These are phyloP conservation scores for Leucoma salicis DNA, from an alignment of 2,888 invertebrate species.

Conservation along the genomic window DNA sequence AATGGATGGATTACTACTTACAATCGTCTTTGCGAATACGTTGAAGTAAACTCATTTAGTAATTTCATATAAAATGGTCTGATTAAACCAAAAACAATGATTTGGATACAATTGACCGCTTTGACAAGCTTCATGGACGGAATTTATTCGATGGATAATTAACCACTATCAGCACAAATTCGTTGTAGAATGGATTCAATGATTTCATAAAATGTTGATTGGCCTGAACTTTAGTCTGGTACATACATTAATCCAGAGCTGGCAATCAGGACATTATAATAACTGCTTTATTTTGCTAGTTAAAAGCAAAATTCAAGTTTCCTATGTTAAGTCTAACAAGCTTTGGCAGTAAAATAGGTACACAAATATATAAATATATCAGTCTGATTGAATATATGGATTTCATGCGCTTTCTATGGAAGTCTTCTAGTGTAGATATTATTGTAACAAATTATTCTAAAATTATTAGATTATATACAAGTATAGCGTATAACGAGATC, in stretches of 20 bases:
- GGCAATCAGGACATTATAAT: neutral
- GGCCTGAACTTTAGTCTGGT: conserved; percentile 5
- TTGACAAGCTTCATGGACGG: conserved; percentile 58
- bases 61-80: neutral
- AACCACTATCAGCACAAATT: conserved; percentile 40
- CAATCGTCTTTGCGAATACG: conserved; percentile 22
- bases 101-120: conserved; percentile 28
- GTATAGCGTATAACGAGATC: conserved; percentile 70
- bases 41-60: conserved; percentile 6
- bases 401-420: conserved; percentile 34
- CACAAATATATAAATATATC: conserved; percentile 54
- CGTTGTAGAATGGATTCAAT: conserved; percentile 30
- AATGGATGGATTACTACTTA: conserved; percentile 30
- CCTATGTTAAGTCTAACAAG: conserved; percentile 57
- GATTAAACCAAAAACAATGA: conserved; percentile 10
- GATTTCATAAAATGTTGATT: conserved; percentile 14
- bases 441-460: conserved; percentile 28
- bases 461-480: conserved; percentile 34
- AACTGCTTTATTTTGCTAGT: neutral
- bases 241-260: no score
- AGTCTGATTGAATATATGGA: conserved; percentile 46
- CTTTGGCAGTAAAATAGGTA: conserved; percentile 75
- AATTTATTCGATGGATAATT: conserved; percentile 60
- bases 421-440: conserved; percentile 22
- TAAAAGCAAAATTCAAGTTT: conserved; percentile 11